These are phyloP conservation scores for Aphyosemion australe DNA, from an alignment of 2,113 vertebrate species.

Conservation along the genomic window DNA sequence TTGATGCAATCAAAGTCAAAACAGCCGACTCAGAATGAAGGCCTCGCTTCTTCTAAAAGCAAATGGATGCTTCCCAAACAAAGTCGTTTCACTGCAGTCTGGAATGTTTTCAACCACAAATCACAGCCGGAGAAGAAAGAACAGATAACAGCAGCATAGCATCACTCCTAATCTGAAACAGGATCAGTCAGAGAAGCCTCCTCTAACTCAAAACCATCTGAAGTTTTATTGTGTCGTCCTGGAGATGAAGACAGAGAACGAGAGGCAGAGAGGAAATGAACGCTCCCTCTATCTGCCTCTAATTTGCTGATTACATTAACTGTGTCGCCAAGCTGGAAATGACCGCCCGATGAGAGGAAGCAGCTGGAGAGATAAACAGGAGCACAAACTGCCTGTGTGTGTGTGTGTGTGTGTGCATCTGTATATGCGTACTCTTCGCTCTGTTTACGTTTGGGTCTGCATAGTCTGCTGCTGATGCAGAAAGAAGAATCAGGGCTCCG, in stretches of 20 bases:
- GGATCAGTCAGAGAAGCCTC: slow-evolving; percentile 1
- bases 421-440: slow-evolving; percentile 2
- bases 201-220: slow-evolving; percentile 1
- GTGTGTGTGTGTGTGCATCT: slow-evolving; percentile 12
- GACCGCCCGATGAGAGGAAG: slow-evolving; percentile 54
- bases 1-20: too few relatives aligned
- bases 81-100: too few relatives aligned
- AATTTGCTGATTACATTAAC: slow-evolving; percentile 62
- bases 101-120: not conserved
- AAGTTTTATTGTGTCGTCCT: not conserved
- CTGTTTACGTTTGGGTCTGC: slow-evolving; percentile 9
- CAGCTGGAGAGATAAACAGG: slow-evolving; percentile 48
- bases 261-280: slow-evolving; percentile 59
- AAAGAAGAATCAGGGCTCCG: slow-evolving; percentile 16
- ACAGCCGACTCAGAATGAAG: too few relatives aligned
- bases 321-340: slow-evolving; percentile 52
- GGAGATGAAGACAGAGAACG: slow-evolving; percentile 17
- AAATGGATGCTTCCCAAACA: too few relatives aligned
- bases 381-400: slow-evolving; percentile 23
- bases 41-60: too few relatives aligned
- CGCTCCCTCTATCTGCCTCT: slow-evolving; percentile 31
- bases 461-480: slow-evolving; percentile 10
- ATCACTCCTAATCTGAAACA: not conserved
- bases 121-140: not conserved
- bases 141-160: too few relatives aligned